Conservation (phyloP, 2,888 invertebrate species). For the Lomographa bimaculata region DNA sequence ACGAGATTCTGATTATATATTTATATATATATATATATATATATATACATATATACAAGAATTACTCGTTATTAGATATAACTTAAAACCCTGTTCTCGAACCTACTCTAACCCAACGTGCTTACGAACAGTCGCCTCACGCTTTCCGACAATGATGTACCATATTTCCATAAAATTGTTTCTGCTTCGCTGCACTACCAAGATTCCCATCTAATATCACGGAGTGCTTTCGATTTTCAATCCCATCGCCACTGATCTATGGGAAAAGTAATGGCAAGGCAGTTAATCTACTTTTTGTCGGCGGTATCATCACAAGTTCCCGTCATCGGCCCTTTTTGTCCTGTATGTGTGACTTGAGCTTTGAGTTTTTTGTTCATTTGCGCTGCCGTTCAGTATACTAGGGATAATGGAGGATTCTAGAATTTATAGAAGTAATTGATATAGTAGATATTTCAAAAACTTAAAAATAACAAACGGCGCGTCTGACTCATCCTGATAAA, state of each 20-base stretch:
- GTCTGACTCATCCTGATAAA: too few species aligned
- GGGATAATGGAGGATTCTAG: not conserved
- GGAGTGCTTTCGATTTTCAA: conserved; percentile 22
- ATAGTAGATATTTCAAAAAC: too few species aligned
- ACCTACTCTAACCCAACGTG: too few species aligned
- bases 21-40: too few species aligned
- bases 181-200: conserved; percentile 14
- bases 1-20: too few species aligned
- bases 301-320: conserved; percentile 8
- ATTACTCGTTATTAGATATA: too few species aligned
- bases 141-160: too few species aligned
- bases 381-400: conserved; percentile 3
- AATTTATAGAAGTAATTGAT: too few species aligned
- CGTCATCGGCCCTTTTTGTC: conserved; percentile 11
- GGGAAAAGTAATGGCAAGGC: conserved; percentile 15
- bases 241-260: conserved; percentile 12
- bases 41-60: too few species aligned
- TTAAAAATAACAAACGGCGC: too few species aligned
- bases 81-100: too few species aligned
- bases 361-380: conserved; percentile 6
- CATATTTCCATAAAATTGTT: conserved; percentile 6
- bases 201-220: conserved; percentile 12
- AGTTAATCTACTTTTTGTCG: conserved; percentile 19
- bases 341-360: conserved; percentile 5
- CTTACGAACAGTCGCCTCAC: too few species aligned